Evolutionary conservation across 2,888 invertebrate species (phyloP).

Genomic region (Agrilus biguttatus): DNA sequence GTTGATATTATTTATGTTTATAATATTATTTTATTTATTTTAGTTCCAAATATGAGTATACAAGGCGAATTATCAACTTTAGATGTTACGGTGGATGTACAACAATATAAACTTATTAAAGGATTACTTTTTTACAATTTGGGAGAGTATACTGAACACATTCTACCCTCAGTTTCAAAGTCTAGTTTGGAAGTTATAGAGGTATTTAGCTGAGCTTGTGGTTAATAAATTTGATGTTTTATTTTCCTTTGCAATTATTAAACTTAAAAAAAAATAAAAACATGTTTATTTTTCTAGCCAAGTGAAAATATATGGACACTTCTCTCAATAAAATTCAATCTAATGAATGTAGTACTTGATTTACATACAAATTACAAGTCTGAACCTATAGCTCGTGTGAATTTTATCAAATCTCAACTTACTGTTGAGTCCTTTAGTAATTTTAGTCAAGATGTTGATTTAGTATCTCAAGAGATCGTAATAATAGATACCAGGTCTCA

Average conservation of each 20-base stretch:
- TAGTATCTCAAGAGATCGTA: conserved; percentile 82
- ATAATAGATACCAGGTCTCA: conserved; percentile 63
- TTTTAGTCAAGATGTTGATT: conserved; percentile 78
- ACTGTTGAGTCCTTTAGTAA: conserved; percentile 79
- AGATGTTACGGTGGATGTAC: conserved; percentile 64
- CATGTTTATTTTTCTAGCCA: conserved; percentile 14
- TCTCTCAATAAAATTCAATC: conserved; percentile 66
- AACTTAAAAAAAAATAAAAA: background rate
- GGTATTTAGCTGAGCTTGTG: conserved; percentile 12
- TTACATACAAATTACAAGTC: conserved; percentile 43
- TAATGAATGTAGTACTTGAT: conserved; percentile 74
- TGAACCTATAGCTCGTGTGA: conserved; percentile 64
- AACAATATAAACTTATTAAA: conserved; percentile 75
- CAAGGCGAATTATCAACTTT: conserved; percentile 76
- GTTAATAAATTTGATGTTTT: no score
- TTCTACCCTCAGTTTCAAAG: conserved; percentile 29
- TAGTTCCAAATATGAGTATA: conserved; percentile 70
- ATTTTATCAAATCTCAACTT: conserved; percentile 81
- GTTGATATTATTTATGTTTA: no score
- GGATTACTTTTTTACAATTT: conserved; percentile 82
- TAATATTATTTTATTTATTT: conserved; percentile 6
- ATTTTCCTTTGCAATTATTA: background rate
- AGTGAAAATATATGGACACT: conserved; percentile 53
- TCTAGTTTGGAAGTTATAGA: conserved; percentile 17
- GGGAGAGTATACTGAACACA: conserved; percentile 66